phyloP scores from a whole-genome alignment of 1,140 invertebrate species.

The Akabosia matsudoensis region DNA sequence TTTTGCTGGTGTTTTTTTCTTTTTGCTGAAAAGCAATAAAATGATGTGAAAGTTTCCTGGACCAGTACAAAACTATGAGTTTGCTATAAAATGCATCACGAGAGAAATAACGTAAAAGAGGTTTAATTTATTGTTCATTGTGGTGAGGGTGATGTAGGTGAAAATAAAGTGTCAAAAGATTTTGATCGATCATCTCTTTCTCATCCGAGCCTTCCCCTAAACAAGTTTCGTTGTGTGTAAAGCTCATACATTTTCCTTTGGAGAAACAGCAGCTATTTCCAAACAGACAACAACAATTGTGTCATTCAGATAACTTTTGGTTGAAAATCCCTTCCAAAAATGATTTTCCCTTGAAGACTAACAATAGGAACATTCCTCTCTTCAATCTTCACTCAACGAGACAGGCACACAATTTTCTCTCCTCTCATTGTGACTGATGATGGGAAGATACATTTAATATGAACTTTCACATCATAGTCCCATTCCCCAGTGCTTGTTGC shows the following conservation, averaged over 20 bases:
- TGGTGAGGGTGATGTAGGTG: background rate
- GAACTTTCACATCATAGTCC: background rate
- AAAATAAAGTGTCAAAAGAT: constrained; percentile 18
- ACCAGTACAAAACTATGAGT: no score
- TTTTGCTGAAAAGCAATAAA: no score
- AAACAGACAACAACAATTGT: background rate
- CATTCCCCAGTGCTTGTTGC: background rate
- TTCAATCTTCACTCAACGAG: background rate
- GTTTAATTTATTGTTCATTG: background rate
- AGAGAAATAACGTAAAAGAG: background rate
- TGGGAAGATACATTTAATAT: background rate
- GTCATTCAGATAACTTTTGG: background rate
- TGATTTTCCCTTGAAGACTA: no score
- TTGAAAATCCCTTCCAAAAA: no score
- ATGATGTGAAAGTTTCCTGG: no score
- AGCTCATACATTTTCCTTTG: no score
- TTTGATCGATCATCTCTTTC: constrained; percentile 18
- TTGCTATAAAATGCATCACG: background rate
- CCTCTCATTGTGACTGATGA: background rate
- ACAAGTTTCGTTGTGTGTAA: no score
- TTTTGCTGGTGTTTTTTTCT: no score
- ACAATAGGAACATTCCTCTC: no score
- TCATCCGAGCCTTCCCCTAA: background rate
- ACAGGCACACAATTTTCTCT: background rate
- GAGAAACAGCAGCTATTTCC: no score